Evolutionary conservation across 2,888 invertebrate species (phyloP).

Genomic region (Dastarcus helophoroides): DNA sequence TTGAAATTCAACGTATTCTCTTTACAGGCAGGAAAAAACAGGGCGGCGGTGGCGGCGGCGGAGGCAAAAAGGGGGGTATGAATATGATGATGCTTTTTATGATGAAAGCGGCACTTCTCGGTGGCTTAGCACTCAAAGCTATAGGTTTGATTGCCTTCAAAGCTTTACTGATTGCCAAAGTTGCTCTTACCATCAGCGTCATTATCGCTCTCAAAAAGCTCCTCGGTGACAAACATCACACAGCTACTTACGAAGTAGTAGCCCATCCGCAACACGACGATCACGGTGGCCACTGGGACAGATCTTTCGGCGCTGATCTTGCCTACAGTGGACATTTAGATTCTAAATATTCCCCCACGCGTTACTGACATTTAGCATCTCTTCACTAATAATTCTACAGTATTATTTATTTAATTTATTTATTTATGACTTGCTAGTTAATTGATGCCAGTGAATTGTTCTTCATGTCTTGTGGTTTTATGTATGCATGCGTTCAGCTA

Average conservation of each 20-base stretch:
- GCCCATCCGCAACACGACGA: slow-evolving; percentile 41
- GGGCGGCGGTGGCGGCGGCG: slow-evolving; percentile 29
- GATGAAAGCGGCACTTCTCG: slow-evolving; percentile 65
- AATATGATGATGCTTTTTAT: slow-evolving; percentile 66
- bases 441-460: too few species aligned
- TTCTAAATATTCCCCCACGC: slow-evolving; percentile 6
- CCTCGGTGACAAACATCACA: slow-evolving; percentile 54
- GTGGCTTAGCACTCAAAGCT: slow-evolving; percentile 64
- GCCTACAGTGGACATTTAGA: slow-evolving; percentile 49
- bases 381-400: too few species aligned
- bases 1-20: too few species aligned
- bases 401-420: too few species aligned
- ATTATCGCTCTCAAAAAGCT: slow-evolving; percentile 65
- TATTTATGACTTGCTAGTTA: too few species aligned
- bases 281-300: slow-evolving; percentile 49
- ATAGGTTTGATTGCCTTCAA: slow-evolving; percentile 74
- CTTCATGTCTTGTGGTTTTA: too few species aligned
- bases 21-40: slow-evolving; percentile 66
- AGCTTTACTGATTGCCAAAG: slow-evolving; percentile 73
- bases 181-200: slow-evolving; percentile 65
- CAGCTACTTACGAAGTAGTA: slow-evolving; percentile 67
- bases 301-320: slow-evolving; percentile 52
- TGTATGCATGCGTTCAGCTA: too few species aligned
- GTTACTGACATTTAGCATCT: slow-evolving; percentile 2
- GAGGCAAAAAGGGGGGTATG: slow-evolving; percentile 63